Percentiles rank a stretch among this genome's conserved stretches.
These are phyloP conservation scores for Cossypha niveicapilla DNA, from an alignment of 2,797 vertebrate species.

Conservation along the genomic window DNA sequence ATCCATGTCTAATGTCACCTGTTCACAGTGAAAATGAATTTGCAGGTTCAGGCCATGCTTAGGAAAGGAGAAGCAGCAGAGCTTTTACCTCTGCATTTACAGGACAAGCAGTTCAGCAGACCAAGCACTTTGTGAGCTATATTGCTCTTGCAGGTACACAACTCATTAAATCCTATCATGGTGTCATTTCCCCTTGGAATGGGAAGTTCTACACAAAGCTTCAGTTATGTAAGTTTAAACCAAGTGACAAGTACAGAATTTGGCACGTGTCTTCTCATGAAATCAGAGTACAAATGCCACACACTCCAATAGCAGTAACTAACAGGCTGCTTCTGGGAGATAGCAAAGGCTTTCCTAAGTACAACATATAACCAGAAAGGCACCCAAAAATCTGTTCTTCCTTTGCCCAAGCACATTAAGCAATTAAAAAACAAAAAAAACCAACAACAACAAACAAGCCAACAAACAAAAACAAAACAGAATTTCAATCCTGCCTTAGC, in stretches of 20 bases:
- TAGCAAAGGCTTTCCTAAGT: neutral
- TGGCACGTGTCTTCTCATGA: neutral
- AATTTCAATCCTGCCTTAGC: neutral
- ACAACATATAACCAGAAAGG: neutral
- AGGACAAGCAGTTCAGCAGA: neutral
- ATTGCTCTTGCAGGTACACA: neutral
- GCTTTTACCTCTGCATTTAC: neutral
- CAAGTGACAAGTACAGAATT: neutral
- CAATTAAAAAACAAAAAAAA: neutral
- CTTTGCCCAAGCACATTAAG: neutral
- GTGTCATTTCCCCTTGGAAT: neutral
- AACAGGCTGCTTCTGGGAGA: neutral
- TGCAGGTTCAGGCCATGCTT: neutral
- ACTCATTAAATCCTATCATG: neutral
- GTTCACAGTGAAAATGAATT: neutral
- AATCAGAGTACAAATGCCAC: neutral
- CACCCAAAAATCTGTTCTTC: neutral
- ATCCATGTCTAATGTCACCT: neutral
- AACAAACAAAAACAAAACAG: neutral
- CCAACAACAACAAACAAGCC: neutral
- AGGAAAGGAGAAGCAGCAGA: neutral
- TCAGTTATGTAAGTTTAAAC: neutral
- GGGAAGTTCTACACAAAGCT: neutral
- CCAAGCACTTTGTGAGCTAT: neutral
- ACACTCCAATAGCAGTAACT: fast-evolving